These are phyloP conservation scores for Ophioninae sp. DNA, from an alignment of 2,888 invertebrate species.

Conservation along the genomic window DNA sequence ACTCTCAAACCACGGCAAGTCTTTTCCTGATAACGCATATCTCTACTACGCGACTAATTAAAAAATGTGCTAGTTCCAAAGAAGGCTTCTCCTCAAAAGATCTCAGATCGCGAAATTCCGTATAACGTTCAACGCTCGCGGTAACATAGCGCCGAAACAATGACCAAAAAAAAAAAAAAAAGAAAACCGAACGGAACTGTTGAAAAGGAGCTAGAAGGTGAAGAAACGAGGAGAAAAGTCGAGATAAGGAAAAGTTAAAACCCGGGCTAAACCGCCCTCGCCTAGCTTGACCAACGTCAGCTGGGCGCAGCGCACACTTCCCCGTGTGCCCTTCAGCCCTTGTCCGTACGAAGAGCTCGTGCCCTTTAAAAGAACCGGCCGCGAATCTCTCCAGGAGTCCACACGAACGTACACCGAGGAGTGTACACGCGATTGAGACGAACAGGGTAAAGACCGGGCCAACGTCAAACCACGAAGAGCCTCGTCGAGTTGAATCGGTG, in stretches of 20 bases:
- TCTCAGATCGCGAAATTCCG: conserved; percentile 4
- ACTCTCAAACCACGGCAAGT: background rate
- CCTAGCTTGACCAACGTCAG: conserved; percentile 62
- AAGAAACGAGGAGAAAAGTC: conserved; percentile 17
- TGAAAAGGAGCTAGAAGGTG: background rate
- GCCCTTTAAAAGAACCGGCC: conserved; percentile 55
- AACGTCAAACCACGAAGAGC: conserved; percentile 43
- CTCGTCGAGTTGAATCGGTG: conserved; percentile 48
- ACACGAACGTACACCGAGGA: conserved; percentile 5
- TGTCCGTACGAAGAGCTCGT: conserved; percentile 41
- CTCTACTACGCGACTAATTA: background rate
- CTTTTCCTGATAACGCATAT: too few species aligned
- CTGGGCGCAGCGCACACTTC: conserved; percentile 33
- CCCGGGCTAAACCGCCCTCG: conserved; percentile 40
- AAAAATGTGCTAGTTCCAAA: background rate
- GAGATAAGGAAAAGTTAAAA: conserved; percentile 16
- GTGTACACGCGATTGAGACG: conserved; percentile 15
- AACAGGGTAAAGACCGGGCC: conserved; percentile 26
- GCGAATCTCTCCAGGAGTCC: conserved; percentile 56
- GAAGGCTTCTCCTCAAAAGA: background rate
- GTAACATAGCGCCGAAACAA: background rate
- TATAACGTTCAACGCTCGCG: conserved; percentile 11
- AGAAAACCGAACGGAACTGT: background rate
- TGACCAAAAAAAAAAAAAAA: background rate
- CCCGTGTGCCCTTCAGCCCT: background rate